These are phyloP conservation scores for Melanotaenia pygmaea DNA, from an alignment of 2,797 vertebrate genomes.

Conservation along the genomic window DNA sequence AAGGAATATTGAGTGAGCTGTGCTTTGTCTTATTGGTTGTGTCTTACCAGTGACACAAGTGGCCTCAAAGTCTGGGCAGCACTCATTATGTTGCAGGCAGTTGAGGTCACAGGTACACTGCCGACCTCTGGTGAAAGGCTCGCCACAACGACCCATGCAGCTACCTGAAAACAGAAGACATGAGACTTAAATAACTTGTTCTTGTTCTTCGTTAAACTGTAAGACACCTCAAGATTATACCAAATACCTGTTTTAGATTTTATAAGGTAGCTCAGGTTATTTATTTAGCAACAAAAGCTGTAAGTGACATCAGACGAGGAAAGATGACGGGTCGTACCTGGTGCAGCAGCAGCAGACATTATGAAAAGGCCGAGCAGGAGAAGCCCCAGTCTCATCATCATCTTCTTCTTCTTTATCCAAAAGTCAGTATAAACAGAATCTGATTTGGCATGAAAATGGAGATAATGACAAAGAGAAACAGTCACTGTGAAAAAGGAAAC, in stretches of 20 bases:
- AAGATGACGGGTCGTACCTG: constrained; percentile 40
- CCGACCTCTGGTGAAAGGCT: constrained; percentile 85
- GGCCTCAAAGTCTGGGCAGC: constrained; percentile 89
- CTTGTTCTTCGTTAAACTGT: background rate
- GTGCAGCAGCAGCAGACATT: constrained; percentile 43
- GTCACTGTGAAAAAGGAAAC: background rate
- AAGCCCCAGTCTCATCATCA: constrained; percentile 32
- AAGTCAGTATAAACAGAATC: background rate
- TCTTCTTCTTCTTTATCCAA: constrained; percentile 23
- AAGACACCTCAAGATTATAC: background rate
- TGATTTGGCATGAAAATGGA: background rate
- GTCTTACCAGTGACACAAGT: constrained; percentile 85
- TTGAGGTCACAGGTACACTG: constrained; percentile 88
- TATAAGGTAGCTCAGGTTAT: background rate
- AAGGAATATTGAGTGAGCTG: too few species aligned
- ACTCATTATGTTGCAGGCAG: constrained; percentile 88
- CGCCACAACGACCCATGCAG: constrained; percentile 90
- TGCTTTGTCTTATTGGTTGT: background rate
- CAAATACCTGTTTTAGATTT: background rate
- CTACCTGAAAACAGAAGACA: constrained; percentile 64
- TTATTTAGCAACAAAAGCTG: background rate
- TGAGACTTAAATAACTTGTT: background rate
- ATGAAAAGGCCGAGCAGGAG: constrained; percentile 41
- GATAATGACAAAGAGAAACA: background rate
- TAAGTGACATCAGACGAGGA: background rate